Conservation (phyloP, 2,888 invertebrate genomes). For the Stegophylla sp. region DNA sequence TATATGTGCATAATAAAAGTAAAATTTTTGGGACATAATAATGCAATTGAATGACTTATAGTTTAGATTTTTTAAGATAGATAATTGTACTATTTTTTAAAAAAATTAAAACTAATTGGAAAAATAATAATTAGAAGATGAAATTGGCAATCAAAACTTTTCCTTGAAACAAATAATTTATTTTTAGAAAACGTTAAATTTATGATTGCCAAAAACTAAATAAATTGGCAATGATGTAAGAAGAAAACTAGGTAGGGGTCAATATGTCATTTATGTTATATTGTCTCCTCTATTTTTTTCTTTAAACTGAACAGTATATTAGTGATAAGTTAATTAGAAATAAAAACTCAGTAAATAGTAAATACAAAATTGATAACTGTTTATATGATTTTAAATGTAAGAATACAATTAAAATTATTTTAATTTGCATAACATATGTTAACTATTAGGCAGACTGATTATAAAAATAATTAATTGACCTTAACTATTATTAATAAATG, state of each 20-base stretch:
- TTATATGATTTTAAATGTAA: neutral
- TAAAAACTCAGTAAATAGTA: neutral
- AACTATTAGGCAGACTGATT: too few relatives aligned
- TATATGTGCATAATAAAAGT: too few relatives aligned
- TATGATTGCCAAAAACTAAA: constrained; percentile 49
- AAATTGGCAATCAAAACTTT: constrained; percentile 46
- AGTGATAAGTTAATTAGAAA: too few relatives aligned
- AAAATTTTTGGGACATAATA: too few relatives aligned
- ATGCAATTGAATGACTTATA: too few relatives aligned
- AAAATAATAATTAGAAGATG: constrained; percentile 28
- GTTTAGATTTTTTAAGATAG: too few relatives aligned
- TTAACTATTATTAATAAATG: too few relatives aligned
- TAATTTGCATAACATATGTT: too few relatives aligned
- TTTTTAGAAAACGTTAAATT: constrained; percentile 44
- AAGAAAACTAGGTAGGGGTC: constrained; percentile 23
- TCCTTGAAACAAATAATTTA: constrained; percentile 49
- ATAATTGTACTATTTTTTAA: too few relatives aligned
- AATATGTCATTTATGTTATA: constrained; percentile 39
- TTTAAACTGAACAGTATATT: neutral
- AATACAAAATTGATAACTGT: neutral
- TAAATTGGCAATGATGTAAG: constrained; percentile 36
- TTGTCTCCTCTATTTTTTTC: neutral
- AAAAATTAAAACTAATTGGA: too few relatives aligned
- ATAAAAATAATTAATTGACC: too few relatives aligned
- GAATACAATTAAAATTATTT: neutral